Evolutionary conservation across 2,113 vertebrate species (phyloP).

Genomic region (Ageneiosus marmoratus): DNA sequence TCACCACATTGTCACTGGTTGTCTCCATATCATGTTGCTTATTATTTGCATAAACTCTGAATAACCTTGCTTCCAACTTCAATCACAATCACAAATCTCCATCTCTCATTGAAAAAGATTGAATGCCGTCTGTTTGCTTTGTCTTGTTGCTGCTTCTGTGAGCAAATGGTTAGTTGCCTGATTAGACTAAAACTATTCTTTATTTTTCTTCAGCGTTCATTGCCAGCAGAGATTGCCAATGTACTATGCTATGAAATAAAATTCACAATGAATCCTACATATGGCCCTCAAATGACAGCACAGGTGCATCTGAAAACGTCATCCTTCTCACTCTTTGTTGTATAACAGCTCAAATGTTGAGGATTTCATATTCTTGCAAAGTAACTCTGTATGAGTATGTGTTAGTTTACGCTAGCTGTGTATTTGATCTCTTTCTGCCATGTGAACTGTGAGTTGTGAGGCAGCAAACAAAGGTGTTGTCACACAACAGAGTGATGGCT

Average conservation of each 20-base stretch:
- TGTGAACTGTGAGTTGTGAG: conserved; percentile 33
- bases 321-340: not conserved
- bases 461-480: conserved; percentile 32
- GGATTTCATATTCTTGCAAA: not conserved
- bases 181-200: not conserved
- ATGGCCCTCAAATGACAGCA: not conserved
- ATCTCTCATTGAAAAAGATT: not conserved
- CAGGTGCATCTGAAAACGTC: not conserved
- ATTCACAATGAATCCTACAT: not conserved
- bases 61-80: not conserved
- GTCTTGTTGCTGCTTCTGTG: not conserved
- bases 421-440: conserved; percentile 36
- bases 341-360: not conserved
- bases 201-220: not conserved
- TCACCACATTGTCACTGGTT: not conserved
- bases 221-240: not conserved
- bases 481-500: conserved; percentile 28
- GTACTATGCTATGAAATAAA: not conserved
- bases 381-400: not conserved
- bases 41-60: not conserved
- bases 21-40: not conserved
- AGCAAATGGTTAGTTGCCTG: not conserved
- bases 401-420: conserved; percentile 5
- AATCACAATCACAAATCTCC: not conserved
- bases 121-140: not conserved